Evolutionary conservation across 2,113 vertebrate genomes (phyloP), one percentile per base, ranked within the genome.

Genomic region (Vulpes vulpes): DNA sequence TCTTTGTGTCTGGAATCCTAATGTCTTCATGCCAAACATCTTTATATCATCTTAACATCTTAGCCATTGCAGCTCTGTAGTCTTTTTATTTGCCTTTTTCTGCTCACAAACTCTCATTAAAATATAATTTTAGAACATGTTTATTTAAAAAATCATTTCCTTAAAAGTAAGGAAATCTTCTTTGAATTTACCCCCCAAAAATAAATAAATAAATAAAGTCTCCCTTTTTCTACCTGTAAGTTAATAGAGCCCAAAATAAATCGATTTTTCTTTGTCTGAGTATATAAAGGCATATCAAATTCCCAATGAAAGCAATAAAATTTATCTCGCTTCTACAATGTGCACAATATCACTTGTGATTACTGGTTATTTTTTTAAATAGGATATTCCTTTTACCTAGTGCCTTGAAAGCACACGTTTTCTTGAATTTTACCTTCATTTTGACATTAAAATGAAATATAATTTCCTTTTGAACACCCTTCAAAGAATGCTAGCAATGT

Each of bases 401-500:
- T 95, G 64, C 80, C 53, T 94, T 85, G 59, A 96, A 98, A 96
- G 90, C 32, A 90, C 14, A 94, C 2, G 12, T 76, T 98, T 95
- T 95, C 87, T 53, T 88, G 30, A 96, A 86, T 94, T 94, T 92
- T 97, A 65, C 59, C 71, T 92, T 87, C 81, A 73, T 96, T 87
- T 94, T 88, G 80, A 95, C 92, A 98, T 96, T 88, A 96, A 95
- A 94, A 96, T 98, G 79, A 90, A 97, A 94, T 94, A 88, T 87
- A 92, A 96, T 94, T 97, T 96, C 94, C 74, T 92, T 97, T 98
- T 96, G 86, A 98, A 97, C 27, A 59, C 27, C 96, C 87, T 96
- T 97, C 80, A 96, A 97, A 95, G 95, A 81, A 94, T 23, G 30
- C 57, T 51, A 91, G 82, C 59, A 49, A 96, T 94, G 57, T 82